Conservation (phyloP, 2,888 invertebrate genomes). For the Craniophora ligustri region DNA sequence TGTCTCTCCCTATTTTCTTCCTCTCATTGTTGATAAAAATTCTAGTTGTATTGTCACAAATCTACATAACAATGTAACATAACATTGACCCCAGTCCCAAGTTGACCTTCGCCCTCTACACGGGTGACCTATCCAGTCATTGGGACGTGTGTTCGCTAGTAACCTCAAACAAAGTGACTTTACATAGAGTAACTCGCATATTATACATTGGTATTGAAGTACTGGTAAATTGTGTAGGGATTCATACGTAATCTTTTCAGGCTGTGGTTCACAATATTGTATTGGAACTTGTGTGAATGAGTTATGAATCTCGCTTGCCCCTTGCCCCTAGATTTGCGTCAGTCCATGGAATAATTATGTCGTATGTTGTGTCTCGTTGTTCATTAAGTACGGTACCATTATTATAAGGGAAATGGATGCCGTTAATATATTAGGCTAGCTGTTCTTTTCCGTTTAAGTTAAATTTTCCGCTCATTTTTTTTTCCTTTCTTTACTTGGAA, state of each 20-base stretch:
- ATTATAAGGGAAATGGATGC: constrained; percentile 48
- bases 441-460: too few species aligned
- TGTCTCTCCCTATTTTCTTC: constrained; percentile 12
- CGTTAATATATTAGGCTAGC: constrained; percentile 12
- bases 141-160: constrained; percentile 74
- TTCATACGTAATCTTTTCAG: constrained; percentile 23
- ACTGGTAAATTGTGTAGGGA: constrained; percentile 33
- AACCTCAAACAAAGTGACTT: constrained; percentile 61
- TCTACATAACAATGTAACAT: constrained; percentile 82
- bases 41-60: constrained; percentile 64
- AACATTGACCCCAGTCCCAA: constrained; percentile 76
- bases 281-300: constrained; percentile 66
- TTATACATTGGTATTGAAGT: constrained; percentile 12
- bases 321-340: constrained; percentile 79
- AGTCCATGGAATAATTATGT: constrained; percentile 82
- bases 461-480: too few species aligned
- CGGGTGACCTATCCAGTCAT: constrained; percentile 75
- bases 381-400: constrained; percentile 65
- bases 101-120: constrained; percentile 72
- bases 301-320: constrained; percentile 81
- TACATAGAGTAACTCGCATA: constrained; percentile 7
- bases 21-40: constrained; percentile 66
- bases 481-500: too few species aligned
- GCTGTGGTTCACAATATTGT: constrained; percentile 64
- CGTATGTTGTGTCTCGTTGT: constrained; percentile 73